Conservation (phyloP, 2,797 vertebrate genomes). For the Caiman crocodilus region DNA sequence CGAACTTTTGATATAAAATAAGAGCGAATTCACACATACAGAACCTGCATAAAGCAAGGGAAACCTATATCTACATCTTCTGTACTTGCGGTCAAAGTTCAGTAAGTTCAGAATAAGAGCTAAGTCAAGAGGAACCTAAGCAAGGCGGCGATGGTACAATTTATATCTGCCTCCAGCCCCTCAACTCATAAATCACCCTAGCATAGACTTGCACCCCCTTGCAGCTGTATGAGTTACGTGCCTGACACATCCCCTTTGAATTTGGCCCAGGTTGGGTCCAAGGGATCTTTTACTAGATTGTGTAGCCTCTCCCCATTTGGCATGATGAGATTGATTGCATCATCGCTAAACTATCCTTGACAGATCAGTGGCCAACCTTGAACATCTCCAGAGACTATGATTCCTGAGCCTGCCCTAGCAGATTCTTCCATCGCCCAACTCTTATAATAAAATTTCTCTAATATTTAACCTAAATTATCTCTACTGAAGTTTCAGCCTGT, state of each 20-base stretch:
- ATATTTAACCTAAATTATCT: slow-evolving; percentile 57
- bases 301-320: not conserved
- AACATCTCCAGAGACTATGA: not conserved
- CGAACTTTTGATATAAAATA: no score
- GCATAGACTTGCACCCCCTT: not conserved
- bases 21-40: no score
- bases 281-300: not conserved
- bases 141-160: not conserved
- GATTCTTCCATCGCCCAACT: not conserved
- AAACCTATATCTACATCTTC: not conserved
- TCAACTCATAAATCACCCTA: not conserved
- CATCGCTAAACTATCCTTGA: not conserved
- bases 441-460: slow-evolving; percentile 33
- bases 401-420: slow-evolving; percentile 6
- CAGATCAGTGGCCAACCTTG: not conserved
- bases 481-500: slow-evolving; percentile 33
- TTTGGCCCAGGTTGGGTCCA: not conserved
- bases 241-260: not conserved
- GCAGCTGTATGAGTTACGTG: not conserved
- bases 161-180: not conserved
- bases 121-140: not conserved
- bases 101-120: not conserved
- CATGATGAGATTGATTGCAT: not conserved
- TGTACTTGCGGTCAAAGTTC: not conserved
- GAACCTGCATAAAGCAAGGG: no score